Evolutionary conservation across 2,113 vertebrate genomes (phyloP).

Genomic region (Peromyscus californicus): DNA sequence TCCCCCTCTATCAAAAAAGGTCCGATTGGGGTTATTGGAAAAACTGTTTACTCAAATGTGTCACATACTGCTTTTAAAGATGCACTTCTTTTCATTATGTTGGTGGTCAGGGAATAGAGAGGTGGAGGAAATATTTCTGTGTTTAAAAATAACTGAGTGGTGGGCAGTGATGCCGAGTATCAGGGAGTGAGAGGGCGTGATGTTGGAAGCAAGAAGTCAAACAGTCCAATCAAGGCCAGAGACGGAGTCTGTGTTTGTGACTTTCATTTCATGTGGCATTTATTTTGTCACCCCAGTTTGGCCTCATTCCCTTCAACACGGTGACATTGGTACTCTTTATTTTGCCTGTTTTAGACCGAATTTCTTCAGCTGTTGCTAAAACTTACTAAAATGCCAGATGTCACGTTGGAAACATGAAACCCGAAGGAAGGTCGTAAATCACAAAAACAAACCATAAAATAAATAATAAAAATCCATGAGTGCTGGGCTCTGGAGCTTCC

Average conservation of each 20-base stretch:
- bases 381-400: conserved; percentile 80
- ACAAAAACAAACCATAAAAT: conserved; percentile 72
- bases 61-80: conserved; percentile 69
- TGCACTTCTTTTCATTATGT: conserved; percentile 65
- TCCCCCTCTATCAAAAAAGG: conserved; percentile 53
- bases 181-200: conserved; percentile 47
- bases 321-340: conserved; percentile 74
- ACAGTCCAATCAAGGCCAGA: conserved; percentile 47
- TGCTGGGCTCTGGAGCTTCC: conserved; percentile 45
- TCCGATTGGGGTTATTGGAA: conserved; percentile 73
- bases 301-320: neutral
- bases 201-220: neutral
- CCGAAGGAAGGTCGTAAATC: conserved; percentile 79
- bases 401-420: conserved; percentile 76
- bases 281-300: conserved; percentile 23
- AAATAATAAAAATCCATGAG: conserved; percentile 41
- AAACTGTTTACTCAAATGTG: conserved; percentile 65
- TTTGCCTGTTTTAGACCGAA: conserved; percentile 67
- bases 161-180: neutral
- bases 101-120: conserved; percentile 62
- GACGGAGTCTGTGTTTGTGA: neutral
- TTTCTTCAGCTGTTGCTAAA: conserved; percentile 82
- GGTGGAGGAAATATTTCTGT: conserved; percentile 48
- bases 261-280: conserved; percentile 11
- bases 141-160: conserved; percentile 68